Evolutionary conservation across 2,113 vertebrate genomes (phyloP).

Genomic region (Riparia riparia): DNA sequence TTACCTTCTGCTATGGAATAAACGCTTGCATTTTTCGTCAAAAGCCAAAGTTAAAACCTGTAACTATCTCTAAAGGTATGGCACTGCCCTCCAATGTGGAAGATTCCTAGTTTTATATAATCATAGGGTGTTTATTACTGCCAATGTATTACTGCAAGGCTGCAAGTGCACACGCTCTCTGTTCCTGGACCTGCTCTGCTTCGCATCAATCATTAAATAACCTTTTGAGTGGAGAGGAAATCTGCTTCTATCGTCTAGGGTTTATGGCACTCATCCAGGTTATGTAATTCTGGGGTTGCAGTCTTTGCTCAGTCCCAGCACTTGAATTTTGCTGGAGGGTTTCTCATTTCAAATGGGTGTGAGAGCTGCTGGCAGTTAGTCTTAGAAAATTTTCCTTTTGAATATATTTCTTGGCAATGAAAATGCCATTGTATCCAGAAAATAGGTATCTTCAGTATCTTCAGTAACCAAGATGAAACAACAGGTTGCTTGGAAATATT

Average conservation of each 20-base stretch:
- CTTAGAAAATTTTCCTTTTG: background rate
- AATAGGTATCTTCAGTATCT: background rate
- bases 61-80: background rate
- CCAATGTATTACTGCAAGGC: background rate
- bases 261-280: background rate
- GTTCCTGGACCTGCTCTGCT: background rate
- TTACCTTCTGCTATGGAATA: background rate
- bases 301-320: background rate
- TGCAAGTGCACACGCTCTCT: background rate
- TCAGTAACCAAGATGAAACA: background rate
- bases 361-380: background rate
- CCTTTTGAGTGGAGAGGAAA: background rate
- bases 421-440: background rate
- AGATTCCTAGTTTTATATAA: background rate
- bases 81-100: rapidly evolving
- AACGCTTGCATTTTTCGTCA: background rate
- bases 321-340: background rate
- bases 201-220: background rate
- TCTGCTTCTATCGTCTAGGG: background rate
- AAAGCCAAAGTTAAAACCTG: background rate
- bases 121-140: background rate
- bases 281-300: background rate
- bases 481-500: background rate
- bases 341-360: background rate
- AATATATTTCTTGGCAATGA: background rate